These are phyloP conservation scores for Lysandra bellargus DNA, from an alignment of 2,888 invertebrate genomes.

Conservation along the genomic window DNA sequence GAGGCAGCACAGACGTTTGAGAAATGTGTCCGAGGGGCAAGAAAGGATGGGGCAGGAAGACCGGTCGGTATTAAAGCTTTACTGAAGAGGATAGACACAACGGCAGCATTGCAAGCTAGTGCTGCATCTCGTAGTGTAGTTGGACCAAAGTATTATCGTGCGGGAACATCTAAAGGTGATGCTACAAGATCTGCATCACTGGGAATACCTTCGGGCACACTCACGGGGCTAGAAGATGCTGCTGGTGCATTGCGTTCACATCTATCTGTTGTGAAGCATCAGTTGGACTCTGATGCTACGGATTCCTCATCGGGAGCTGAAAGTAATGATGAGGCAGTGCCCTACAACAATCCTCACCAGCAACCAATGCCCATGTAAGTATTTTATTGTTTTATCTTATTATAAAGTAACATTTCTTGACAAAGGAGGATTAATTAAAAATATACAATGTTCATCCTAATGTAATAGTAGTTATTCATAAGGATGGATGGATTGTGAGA, in stretches of 20 bases:
- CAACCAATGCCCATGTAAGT: slow-evolving; percentile 91
- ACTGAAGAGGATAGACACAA: slow-evolving; percentile 70
- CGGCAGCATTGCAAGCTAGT: slow-evolving; percentile 67
- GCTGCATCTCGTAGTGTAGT: slow-evolving; percentile 62
- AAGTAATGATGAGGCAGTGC: slow-evolving; percentile 93
- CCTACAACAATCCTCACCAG: slow-evolving; percentile 88
- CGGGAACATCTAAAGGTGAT: slow-evolving; percentile 85
- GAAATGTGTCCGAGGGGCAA: slow-evolving; percentile 87
- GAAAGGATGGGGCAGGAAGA: slow-evolving; percentile 76
- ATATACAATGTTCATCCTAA: background rate
- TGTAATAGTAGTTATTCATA: background rate
- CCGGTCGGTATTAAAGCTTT: slow-evolving; percentile 70
- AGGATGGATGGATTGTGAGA: too few relatives aligned
- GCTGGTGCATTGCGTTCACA: slow-evolving; percentile 87
- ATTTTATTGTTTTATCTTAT: background rate
- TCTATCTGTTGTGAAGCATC: slow-evolving; percentile 86
- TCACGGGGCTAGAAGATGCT: slow-evolving; percentile 85
- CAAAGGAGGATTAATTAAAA: background rate
- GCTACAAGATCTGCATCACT: slow-evolving; percentile 85
- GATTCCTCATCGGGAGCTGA: slow-evolving; percentile 96
- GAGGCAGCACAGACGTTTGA: slow-evolving; percentile 85
- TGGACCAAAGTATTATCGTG: slow-evolving; percentile 70
- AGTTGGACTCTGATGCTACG: slow-evolving; percentile 95
- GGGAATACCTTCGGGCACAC: slow-evolving; percentile 82
- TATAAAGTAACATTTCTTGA: background rate